phyloP scores from a whole-genome alignment of 2,113 vertebrate species.

The Xenus cinereus region DNA sequence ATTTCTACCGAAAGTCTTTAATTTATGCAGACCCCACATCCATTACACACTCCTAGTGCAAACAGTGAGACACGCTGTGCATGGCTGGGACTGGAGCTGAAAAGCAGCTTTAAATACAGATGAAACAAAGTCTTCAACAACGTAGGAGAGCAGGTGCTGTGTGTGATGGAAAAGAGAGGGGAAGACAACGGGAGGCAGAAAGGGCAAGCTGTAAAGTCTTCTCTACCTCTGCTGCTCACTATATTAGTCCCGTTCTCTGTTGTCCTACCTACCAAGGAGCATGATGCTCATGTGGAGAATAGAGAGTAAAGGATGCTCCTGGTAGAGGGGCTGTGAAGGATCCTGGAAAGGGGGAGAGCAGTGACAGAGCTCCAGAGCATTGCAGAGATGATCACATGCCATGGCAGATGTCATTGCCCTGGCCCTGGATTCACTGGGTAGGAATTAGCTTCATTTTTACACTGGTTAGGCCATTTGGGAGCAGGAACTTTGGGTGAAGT shows the following conservation, averaged over 20 bases:
- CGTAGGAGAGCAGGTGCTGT: neutral
- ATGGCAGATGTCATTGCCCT: neutral
- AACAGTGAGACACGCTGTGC: neutral
- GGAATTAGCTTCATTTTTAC: neutral
- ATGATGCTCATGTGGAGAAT: neutral
- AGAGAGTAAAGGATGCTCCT: neutral
- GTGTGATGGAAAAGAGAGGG: neutral
- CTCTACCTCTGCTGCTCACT: neutral
- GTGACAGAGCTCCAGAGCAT: neutral
- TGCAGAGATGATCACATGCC: neutral
- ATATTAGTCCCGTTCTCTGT: neutral
- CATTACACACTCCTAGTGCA: neutral
- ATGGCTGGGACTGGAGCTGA: neutral
- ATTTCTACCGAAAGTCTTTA: neutral
- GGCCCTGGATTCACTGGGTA: neutral
- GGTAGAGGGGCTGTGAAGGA: neutral
- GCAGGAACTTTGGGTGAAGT: neutral
- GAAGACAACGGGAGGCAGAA: neutral
- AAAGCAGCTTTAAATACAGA: neutral
- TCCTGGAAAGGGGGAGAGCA: neutral
- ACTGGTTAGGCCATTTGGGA: neutral
- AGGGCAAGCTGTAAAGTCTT: neutral
- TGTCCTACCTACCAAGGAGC: neutral
- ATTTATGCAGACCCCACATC: neutral
- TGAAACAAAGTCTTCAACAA: neutral